Evolutionary conservation across 2,888 invertebrate genomes (phyloP).

Genomic region (Erebia ligea): DNA sequence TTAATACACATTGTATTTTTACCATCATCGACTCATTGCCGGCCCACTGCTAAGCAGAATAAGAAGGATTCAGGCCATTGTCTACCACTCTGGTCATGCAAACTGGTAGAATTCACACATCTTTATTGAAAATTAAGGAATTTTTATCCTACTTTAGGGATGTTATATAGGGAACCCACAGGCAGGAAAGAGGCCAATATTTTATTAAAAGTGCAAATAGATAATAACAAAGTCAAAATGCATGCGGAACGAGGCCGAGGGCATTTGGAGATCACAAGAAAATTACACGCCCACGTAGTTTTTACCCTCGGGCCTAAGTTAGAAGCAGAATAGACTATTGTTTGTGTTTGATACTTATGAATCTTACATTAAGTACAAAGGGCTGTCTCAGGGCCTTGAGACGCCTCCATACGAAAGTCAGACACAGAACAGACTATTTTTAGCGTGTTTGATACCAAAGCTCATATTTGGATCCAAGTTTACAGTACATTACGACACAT

Average conservation of each 20-base stretch:
- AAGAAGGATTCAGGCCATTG: too few species aligned
- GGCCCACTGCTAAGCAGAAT: too few species aligned
- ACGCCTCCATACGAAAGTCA: neutral
- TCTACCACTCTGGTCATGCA: too few species aligned
- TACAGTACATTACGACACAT: too few species aligned
- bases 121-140: too few species aligned
- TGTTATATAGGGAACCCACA: too few species aligned
- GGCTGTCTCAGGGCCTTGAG: neutral
- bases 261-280: constrained; percentile 65
- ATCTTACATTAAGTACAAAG: neutral
- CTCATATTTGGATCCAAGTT: neutral
- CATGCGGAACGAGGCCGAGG: constrained; percentile 51
- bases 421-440: neutral
- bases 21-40: too few species aligned
- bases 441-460: neutral
- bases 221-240: constrained; percentile 55
- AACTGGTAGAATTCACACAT: too few species aligned
- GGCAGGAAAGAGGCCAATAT: constrained; percentile 3
- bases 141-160: too few species aligned
- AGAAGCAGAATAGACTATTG: constrained; percentile 16
- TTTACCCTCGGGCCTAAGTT: constrained; percentile 47
- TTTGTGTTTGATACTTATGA: neutral
- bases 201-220: constrained; percentile 48
- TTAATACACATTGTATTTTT: neutral
- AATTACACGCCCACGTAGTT: constrained; percentile 62